These are phyloP conservation scores for Pseudococcus jackbeardsleyi DNA, from an alignment of 2,888 invertebrate species.

Conservation along the genomic window DNA sequence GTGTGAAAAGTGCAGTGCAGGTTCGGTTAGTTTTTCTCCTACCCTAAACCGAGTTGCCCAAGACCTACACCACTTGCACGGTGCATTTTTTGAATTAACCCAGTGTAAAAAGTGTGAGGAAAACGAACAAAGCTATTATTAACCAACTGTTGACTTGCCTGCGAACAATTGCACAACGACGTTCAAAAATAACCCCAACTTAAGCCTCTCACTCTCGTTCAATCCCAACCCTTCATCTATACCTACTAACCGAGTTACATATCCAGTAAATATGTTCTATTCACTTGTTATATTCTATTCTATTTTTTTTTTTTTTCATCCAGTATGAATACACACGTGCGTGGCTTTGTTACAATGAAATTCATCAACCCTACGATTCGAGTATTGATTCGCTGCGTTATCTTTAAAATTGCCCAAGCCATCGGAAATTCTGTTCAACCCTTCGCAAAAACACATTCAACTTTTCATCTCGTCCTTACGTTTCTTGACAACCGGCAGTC, in stretches of 20 bases:
- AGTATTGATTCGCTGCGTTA: constrained; percentile 11
- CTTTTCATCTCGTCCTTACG: constrained; percentile 29
- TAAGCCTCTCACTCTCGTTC: background rate
- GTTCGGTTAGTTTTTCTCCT: no score
- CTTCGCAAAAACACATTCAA: constrained; percentile 9
- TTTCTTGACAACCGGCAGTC: constrained; percentile 46
- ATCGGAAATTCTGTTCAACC: background rate
- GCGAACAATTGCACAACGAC: constrained; percentile 7
- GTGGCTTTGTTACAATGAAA: constrained; percentile 21
- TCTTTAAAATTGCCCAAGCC: background rate
- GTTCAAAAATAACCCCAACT: constrained; percentile 15
- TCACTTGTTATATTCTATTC: background rate
- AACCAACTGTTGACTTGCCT: constrained; percentile 48
- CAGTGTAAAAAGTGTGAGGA: no score
- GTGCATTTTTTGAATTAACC: no score
- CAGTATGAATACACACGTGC: background rate
- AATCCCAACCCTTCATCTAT: constrained; percentile 24
- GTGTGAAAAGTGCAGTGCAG: no score
- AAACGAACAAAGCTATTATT: no score
- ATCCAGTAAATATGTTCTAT: background rate
- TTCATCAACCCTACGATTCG: constrained; percentile 17
- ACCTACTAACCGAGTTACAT: constrained; percentile 49
- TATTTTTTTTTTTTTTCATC: background rate
- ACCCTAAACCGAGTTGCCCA: no score
- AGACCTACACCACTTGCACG: no score